Evolutionary conservation across 1,140 invertebrate genomes (phyloP), one percentile per base, ranked within the genome.

Genomic region (Drosophila quadrilineata): DNA sequence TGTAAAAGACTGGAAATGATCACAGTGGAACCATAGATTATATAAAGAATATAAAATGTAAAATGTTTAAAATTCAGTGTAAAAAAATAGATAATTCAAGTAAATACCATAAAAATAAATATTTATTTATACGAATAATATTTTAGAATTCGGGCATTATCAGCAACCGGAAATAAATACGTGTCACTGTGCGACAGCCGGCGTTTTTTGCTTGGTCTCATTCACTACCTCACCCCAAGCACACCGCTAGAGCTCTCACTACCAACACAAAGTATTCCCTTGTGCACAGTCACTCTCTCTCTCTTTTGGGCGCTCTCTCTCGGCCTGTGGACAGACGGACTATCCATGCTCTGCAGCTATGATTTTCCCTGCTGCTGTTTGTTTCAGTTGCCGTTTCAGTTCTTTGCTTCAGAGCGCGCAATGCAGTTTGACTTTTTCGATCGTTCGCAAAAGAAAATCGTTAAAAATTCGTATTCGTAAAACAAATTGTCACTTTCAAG

Each of bases 341-440:
- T 16, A 26, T n/a, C 26, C 22, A 10, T 22, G 54, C 40, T 50
- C 35, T 21, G 36, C 52, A n/a, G 65, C 76, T 63, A 28, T 56
- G 64, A 71, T 52, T 68, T 76, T 80, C 63, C 62, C 76, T 36
- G 56, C 41, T 45, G 49, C 22, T 28, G 45, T 48, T 54, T 67
- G 58, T 60, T 64, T 52, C 31, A 54, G 28, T 41, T 53, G n/a
- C 57, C 9, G 41, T 62, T 79, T 79, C 35, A 53, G 67, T 75
- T 72, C 40, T 71, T 41, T 24, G 33, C 62, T 57, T 73, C 14
- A 35, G 68, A 71, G 64, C 65, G 65, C 52, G 56, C 35, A 40
- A 29, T 41, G 46, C 69, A 68, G 64, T 68, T 71, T 68, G 58
- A n/a, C 52, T 56, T 66, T 57, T 53, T 33, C 58, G 36, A 35